Conservation (phyloP, 2,113 vertebrate genomes). For the Ptyas mucosa region DNA sequence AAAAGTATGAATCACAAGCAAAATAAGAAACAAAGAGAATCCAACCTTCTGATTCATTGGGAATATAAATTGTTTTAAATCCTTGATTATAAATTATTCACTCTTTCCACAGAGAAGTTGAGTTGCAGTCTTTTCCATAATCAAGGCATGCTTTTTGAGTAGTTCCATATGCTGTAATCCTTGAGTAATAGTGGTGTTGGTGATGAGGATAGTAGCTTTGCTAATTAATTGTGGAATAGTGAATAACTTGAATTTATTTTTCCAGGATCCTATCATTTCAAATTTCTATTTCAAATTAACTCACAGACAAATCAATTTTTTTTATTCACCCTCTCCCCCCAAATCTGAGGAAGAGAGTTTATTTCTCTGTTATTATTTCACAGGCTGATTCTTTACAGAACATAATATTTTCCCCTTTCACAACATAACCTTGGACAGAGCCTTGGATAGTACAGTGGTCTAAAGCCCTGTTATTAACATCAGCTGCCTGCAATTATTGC, state of each 20-base stretch:
- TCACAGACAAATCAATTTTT: neutral
- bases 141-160: neutral
- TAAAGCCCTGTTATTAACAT: too few species aligned
- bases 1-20: neutral
- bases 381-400: neutral
- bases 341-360: neutral
- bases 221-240: neutral
- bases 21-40: slow-evolving; percentile 1
- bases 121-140: neutral
- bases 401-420: neutral
- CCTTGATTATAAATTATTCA: neutral
- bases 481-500: too few species aligned
- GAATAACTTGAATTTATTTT: neutral
- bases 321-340: neutral
- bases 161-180: neutral
- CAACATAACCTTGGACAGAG: too few species aligned
- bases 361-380: neutral
- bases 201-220: neutral
- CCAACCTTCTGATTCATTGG: neutral
- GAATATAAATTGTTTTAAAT: neutral
- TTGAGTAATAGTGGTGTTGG: neutral
- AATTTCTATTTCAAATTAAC: neutral
- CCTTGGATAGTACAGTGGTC: too few species aligned
- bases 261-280: neutral
- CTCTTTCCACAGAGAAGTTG: slow-evolving; percentile 1